Base-by-base conservation (phyloP, 2,888 invertebrate species). In the Sarcophaga caerulescens region DNA sequence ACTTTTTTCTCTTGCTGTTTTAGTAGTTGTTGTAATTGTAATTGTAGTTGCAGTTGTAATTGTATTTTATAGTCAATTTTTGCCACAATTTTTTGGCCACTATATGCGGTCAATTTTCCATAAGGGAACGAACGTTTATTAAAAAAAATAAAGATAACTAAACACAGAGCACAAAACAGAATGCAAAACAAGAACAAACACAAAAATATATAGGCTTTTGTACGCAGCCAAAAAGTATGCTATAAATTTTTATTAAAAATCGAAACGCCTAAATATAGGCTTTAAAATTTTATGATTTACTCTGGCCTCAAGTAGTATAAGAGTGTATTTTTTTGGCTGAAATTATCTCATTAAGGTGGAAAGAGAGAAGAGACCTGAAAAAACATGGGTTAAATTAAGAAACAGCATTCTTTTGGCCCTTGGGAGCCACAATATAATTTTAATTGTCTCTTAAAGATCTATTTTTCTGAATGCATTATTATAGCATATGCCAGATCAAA, bases 31-130 rank as follows among this genome's bases (percentile, higher is more conserved):
- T 10, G 65, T n/a, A n/a, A n/a, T 60, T 25, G 12, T 47, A 14
- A 12, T 14, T 47, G 47, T 14, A 14, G 47, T 47, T 47, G 47
- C 14, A 14, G 12, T 52, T 52, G 12, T 52, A 14, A 52, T 52
- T 52, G 52, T 52, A 14, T 52, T 52, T 52, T 52, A 52, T 52
- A 17, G 52, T 52, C 17, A 14, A 1, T 52, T 52, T 52, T 52
- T 52, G 52, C 52, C 52, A 52, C 52, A 52, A 35, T 25, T 21
- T 66, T 81, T 76, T 84, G 84, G 75, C 79, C 70, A 80, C 74
- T 65, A 63, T 70, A 71, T 83, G 73, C 76, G 82, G 80, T 81
- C 84, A 84, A 81, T 86, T 75, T 81, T 86, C 52, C 86, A 81
- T 75, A 66, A 81, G 84, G 78, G 84, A 84, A 70, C 71, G 62